phyloP scores from a whole-genome alignment of 2,797 vertebrate species.

The Thalassophryne amazonica region DNA sequence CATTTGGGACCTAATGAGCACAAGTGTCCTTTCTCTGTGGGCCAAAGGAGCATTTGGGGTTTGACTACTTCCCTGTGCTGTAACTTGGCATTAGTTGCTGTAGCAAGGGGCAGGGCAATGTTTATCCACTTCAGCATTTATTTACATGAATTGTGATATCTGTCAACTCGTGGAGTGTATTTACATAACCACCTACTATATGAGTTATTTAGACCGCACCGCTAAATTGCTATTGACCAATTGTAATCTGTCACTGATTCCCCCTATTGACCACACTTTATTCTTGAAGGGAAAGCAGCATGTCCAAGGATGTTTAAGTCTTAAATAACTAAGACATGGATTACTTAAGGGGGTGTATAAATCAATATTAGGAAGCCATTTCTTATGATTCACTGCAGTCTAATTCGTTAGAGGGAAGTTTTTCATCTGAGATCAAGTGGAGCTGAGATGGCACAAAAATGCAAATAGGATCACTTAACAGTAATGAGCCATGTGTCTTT shows the following conservation, averaged over 20 bases:
- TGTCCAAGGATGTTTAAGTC: slow-evolving; percentile 44
- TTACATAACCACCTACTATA: not conserved
- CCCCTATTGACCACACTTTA: slow-evolving; percentile 24
- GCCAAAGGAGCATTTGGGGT: slow-evolving; percentile 25
- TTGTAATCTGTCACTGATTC: slow-evolving; percentile 46
- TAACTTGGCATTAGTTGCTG: slow-evolving; percentile 25
- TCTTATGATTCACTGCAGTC: slow-evolving; percentile 4
- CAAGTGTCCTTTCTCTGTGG: slow-evolving; percentile 7
- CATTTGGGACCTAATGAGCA: slow-evolving; percentile 23
- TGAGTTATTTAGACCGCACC: slow-evolving; percentile 7
- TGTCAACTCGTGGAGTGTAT: not conserved
- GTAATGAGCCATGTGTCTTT: slow-evolving; percentile 62
- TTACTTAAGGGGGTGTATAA: slow-evolving; percentile 20
- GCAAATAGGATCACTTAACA: slow-evolving; percentile 60
- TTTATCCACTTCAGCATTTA: slow-evolving; percentile 8
- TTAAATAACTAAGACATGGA: slow-evolving; percentile 23
- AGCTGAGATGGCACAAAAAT: slow-evolving; percentile 51
- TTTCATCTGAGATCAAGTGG: slow-evolving; percentile 7
- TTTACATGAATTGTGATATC: not conserved
- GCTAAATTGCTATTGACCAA: slow-evolving; percentile 20
- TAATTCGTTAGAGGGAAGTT: not conserved
- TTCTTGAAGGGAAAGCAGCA: slow-evolving; percentile 15
- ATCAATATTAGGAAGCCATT: slow-evolving; percentile 49
- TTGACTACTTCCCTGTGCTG: slow-evolving; percentile 35
- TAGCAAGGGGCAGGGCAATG: slow-evolving; percentile 6